Evolutionary conservation across 2,888 invertebrate species (phyloP).

Genomic region (Yponomeuta evonymella): DNA sequence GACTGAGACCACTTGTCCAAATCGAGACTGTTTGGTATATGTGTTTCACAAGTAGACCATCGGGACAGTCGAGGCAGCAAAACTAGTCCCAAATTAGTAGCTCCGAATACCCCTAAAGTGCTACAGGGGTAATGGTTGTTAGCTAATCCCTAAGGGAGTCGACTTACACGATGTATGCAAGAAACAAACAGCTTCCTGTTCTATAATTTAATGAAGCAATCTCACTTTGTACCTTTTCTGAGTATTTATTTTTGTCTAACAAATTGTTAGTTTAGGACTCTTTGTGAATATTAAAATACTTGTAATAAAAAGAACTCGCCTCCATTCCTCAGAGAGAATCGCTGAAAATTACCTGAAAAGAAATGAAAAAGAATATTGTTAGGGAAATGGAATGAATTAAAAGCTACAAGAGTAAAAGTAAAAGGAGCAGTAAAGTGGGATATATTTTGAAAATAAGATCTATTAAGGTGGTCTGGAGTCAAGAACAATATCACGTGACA

Average conservation of each 20-base stretch:
- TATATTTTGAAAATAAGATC: background rate
- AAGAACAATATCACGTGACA: too few relatives aligned
- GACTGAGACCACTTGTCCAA: too few relatives aligned
- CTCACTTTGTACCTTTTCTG: background rate
- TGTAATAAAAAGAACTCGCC: background rate
- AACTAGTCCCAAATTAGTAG: too few relatives aligned
- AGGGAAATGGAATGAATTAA: background rate
- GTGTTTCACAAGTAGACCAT: too few relatives aligned
- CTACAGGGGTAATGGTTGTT: too few relatives aligned
- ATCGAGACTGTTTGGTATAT: too few relatives aligned
- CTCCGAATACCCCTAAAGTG: too few relatives aligned
- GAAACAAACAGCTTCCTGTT: background rate
- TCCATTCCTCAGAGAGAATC: background rate
- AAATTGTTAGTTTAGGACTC: background rate
- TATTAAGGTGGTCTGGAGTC: too few relatives aligned
- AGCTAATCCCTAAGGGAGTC: too few relatives aligned
- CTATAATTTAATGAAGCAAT: background rate
- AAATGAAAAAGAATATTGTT: background rate
- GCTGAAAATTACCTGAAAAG: constrained; percentile 1
- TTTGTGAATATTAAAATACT: background rate
- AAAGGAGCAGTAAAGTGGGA: background rate
- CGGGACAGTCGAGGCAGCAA: too few relatives aligned
- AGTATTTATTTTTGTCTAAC: background rate
- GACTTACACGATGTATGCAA: background rate
- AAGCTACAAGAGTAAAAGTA: background rate